Conservation (phyloP, 2,113 vertebrate species). For the Chloroceryle aenea region DNA sequence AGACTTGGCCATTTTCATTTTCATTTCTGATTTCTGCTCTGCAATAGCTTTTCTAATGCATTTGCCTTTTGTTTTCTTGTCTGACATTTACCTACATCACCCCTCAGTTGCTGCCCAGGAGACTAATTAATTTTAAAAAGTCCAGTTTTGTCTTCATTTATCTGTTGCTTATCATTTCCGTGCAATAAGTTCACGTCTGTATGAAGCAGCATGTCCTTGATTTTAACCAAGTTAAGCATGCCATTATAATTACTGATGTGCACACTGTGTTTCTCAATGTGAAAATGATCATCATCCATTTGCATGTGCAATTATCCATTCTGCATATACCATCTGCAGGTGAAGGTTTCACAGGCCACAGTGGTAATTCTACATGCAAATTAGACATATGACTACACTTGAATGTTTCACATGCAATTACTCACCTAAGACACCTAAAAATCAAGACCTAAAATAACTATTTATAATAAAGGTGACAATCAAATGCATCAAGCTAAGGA, state of each 20-base stretch:
- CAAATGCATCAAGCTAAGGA: neutral
- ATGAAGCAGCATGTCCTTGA: neutral
- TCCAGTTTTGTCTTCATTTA: neutral
- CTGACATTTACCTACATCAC: slow-evolving; percentile 5
- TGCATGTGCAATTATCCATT: slow-evolving; percentile 14
- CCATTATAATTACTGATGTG: neutral
- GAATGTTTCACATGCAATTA: neutral
- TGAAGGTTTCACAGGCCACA: neutral
- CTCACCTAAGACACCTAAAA: neutral
- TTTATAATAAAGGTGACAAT: neutral
- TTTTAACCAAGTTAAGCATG: neutral
- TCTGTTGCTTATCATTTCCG: slow-evolving; percentile 20
- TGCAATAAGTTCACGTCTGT: neutral
- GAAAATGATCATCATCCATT: neutral
- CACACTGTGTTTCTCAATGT: neutral
- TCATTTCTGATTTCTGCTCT: neutral
- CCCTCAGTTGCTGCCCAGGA: neutral
- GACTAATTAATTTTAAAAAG: slow-evolving; percentile 33
- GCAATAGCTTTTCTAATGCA: neutral
- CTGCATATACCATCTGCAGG: neutral
- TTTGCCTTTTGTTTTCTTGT: slow-evolving; percentile 31
- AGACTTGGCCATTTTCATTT: neutral
- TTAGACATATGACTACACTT: neutral
- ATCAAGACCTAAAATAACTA: neutral
- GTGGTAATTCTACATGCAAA: neutral